These are phyloP conservation scores for Lineus longissimus DNA, from an alignment of 1,140 invertebrate genomes.

Conservation along the genomic window DNA sequence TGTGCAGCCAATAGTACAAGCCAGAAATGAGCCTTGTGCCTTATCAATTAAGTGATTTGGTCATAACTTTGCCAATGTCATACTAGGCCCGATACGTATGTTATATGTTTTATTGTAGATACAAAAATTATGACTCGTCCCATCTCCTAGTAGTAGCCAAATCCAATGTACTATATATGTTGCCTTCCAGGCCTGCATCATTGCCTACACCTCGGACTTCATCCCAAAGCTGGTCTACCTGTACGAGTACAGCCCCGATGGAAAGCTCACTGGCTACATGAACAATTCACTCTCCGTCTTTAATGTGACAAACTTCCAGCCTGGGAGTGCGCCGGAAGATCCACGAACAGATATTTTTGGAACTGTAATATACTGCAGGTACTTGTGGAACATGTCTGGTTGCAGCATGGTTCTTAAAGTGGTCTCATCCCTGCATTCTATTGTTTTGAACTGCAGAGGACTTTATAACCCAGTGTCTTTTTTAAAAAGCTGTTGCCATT, in stretches of 20 bases:
- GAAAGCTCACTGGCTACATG: constrained; percentile 71
- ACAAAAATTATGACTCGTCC: no score
- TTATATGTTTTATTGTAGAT: no score
- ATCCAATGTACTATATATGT: no score
- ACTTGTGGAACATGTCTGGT: constrained; percentile 24
- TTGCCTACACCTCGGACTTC: constrained; percentile 51
- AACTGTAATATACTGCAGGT: constrained; percentile 63
- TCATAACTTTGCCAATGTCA: no score
- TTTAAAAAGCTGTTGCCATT: no score
- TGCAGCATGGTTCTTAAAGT: background rate
- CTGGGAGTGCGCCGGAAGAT: constrained; percentile 33
- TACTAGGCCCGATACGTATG: no score
- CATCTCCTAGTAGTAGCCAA: no score
- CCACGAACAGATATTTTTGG: constrained; percentile 49
- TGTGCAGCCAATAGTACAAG: no score
- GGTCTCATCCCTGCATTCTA: background rate
- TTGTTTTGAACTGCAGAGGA: no score
- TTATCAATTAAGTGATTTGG: no score
- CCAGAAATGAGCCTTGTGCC: no score
- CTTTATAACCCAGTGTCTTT: no score
- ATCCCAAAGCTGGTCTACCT: constrained; percentile 52
- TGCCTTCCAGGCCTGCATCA: constrained; percentile 44
- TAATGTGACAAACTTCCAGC: constrained; percentile 66
- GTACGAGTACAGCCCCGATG: constrained; percentile 58
- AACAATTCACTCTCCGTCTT: constrained; percentile 80